Base-by-base conservation (phyloP, 2,113 vertebrate species). In the Podarcis muralis region DNA sequence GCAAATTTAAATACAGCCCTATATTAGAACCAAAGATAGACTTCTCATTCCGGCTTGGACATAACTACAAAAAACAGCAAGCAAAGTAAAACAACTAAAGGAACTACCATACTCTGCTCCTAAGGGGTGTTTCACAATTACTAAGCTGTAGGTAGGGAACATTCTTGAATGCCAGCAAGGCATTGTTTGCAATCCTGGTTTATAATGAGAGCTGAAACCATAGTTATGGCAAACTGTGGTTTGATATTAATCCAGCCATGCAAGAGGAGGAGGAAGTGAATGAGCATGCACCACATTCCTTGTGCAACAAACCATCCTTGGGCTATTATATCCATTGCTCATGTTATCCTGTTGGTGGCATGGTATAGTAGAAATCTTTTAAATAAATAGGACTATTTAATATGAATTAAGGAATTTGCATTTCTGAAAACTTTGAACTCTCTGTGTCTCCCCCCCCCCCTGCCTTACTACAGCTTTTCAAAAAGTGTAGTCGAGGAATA, bases 391-490 rank as follows among this genome's bases (percentile, higher is more conserved):
- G 77, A 18, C 16, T n/a, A 30, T 40, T 35, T 85, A 30, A 37
- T 71, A 76, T 83, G 37, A 18, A 83, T 53, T 6, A 37, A 37
- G 76, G 30, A 91, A 69, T 86, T 53, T 4, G 12, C 43, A 27
- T 85, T 84, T 53, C 53, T 81, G 84, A 87, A 74, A 30, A 27
- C 57, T 81, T 88, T 9, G 16, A 83, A 83, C 32, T n/a, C 23
- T 20, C 12, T 35, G 11, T 3, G n/a, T 37, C 6, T 2, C 8
- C n/a, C 3, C 3, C 74, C 9, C 0, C 11, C 48, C 9, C 48
- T n/a, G n/a, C 48, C 9, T 12, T 12, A 72, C 53, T 40, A 23
- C 59, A 32, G 20, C 43, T 87, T 81, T 87, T 87, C 9, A 4
- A 2, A 53, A 90, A 27, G 32, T 3, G 59, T 57, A 75, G 69